phyloP scores from a whole-genome alignment of 2,888 invertebrate genomes.

The Lasioglossum oenotherae region DNA sequence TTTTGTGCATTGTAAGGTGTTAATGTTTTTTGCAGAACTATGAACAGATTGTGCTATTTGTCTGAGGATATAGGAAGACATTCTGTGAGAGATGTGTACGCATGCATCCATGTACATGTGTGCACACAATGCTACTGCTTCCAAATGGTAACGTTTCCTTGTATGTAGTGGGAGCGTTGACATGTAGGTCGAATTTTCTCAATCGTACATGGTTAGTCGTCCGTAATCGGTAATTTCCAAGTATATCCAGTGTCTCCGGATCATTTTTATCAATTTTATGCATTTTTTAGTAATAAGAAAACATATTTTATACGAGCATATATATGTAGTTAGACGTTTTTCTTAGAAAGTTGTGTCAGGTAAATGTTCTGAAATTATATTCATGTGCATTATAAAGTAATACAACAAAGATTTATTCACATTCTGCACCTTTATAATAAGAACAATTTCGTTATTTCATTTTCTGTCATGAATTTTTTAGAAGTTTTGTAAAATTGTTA shows the following conservation, averaged over 20 bases:
- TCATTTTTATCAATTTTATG: background rate
- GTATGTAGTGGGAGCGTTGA: slow-evolving; percentile 10
- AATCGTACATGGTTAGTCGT: background rate
- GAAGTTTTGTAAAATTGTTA: background rate
- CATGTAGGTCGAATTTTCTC: slow-evolving; percentile 20
- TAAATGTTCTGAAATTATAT: too few relatives aligned
- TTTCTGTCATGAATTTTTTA: background rate
- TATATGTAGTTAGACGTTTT: too few relatives aligned
- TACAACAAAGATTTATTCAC: background rate
- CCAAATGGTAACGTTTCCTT: slow-evolving; percentile 2
- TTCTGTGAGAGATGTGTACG: background rate
- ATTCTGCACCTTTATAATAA: background rate
- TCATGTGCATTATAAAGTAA: too few relatives aligned
- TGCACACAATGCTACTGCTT: background rate
- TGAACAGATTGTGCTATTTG: background rate
- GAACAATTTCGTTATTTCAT: background rate
- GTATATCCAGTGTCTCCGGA: background rate
- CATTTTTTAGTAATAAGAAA: background rate
- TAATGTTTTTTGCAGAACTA: background rate
- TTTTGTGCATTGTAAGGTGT: background rate
- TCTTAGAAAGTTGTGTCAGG: too few relatives aligned
- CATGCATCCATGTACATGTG: background rate
- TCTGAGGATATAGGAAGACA: background rate
- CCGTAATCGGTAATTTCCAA: too few relatives aligned
- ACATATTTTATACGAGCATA: too few relatives aligned